These are phyloP conservation scores for Fregetta grallaria DNA, from an alignment of 2,113 vertebrate genomes.

Conservation along the genomic window DNA sequence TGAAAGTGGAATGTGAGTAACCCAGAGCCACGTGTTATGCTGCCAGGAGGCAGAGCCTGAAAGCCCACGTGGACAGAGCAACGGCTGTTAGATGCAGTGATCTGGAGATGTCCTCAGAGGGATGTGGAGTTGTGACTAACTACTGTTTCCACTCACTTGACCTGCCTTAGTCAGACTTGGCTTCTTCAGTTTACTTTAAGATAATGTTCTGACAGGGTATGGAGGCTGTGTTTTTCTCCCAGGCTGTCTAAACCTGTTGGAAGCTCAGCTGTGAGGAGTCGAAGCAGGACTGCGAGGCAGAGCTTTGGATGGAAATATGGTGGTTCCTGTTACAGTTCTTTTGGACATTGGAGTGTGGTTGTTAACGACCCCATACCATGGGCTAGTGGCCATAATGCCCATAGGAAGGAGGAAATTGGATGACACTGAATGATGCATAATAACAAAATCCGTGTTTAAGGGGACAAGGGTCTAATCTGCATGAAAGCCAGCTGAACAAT, in stretches of 20 bases:
- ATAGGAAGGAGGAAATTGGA: neutral
- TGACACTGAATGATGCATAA: neutral
- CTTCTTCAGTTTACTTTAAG: neutral
- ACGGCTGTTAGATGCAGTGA: neutral
- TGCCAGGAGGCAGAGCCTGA: neutral
- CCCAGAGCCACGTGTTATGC: rapidly evolving
- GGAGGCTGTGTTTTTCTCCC: neutral
- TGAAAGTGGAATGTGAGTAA: neutral
- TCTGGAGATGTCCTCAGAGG: neutral
- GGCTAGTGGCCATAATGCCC: neutral
- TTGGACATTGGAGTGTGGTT: neutral
- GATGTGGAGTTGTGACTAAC: neutral
- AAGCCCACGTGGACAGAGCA: rapidly evolving
- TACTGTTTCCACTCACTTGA: neutral
- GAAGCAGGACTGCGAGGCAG: neutral
- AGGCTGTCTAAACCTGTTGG: neutral
- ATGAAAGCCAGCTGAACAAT: neutral
- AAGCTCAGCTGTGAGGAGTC: neutral
- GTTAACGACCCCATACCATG: neutral
- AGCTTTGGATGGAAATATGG: neutral
- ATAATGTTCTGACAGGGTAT: neutral
- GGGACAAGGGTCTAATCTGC: neutral
- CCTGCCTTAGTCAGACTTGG: neutral
- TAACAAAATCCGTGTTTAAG: neutral
- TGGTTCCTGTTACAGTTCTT: neutral